Evolutionary conservation across 2,888 invertebrate genomes (phyloP).

Genomic region (Leptopilina syphax): DNA sequence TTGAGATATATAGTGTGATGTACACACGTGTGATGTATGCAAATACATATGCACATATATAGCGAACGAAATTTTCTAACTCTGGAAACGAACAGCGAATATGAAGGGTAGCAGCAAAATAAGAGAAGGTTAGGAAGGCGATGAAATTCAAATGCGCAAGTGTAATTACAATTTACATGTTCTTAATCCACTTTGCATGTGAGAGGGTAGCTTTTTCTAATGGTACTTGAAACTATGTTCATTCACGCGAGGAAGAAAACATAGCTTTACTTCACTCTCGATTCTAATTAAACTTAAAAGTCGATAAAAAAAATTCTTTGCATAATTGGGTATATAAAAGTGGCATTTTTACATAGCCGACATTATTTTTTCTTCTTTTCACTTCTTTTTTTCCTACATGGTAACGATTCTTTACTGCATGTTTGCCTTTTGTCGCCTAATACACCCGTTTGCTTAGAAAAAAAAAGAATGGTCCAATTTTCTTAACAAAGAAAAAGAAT

Average conservation of each 20-base stretch:
- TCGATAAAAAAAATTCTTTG: slow-evolving; percentile 6
- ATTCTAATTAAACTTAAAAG: slow-evolving; percentile 24
- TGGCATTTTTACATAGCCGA: background rate
- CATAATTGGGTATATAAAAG: background rate
- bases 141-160: slow-evolving; percentile 29
- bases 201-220: slow-evolving; percentile 28
- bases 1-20: background rate
- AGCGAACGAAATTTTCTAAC: background rate
- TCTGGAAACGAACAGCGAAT: background rate
- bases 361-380: background rate
- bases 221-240: background rate
- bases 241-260: slow-evolving; percentile 23
- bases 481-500: background rate
- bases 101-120: background rate
- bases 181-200: slow-evolving; percentile 50
- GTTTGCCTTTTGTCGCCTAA: too few species aligned
- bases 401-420: background rate
- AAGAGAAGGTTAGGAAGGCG: slow-evolving; percentile 26
- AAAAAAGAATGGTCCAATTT: background rate
- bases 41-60: background rate
- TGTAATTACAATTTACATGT: slow-evolving; percentile 49
- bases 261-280: background rate
- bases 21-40: background rate
- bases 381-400: background rate
- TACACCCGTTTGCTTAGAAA: background rate